Percentiles rank a stretch among this genome's conserved stretches.
Evolutionary conservation across 2,888 invertebrate genomes (phyloP).

Genomic region (Eremobia ochroleuca): DNA sequence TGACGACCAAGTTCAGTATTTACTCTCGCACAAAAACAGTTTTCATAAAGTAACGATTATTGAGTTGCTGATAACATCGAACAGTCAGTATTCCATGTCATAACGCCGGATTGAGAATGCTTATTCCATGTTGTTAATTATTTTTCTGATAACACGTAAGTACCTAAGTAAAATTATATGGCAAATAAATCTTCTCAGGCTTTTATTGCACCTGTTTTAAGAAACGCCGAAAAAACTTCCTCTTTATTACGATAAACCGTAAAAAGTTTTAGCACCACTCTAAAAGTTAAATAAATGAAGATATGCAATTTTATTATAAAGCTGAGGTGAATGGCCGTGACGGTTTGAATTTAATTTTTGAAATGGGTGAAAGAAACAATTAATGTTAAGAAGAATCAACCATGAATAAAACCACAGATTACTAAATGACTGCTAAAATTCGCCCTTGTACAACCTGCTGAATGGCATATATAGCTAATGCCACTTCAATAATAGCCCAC

Average conservation of each 20-base stretch:
- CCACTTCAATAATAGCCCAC: conserved; percentile 49
- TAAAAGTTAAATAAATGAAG: conserved; percentile 58
- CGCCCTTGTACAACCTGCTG: neutral
- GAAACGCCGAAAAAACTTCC: conserved; percentile 35
- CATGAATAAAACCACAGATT: neutral
- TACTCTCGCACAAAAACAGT: conserved; percentile 36
- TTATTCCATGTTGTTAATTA: conserved; percentile 26
- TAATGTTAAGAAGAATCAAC: neutral
- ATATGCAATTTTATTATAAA: conserved; percentile 55
- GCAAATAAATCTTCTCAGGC: conserved; percentile 48
- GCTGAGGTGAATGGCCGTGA: conserved; percentile 49
- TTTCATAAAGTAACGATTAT: conserved; percentile 40
- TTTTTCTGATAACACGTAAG: neutral
- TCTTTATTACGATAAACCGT: conserved; percentile 40
- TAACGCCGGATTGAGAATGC: conserved; percentile 16
- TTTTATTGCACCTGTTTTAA: conserved; percentile 50
- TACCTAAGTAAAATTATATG: conserved; percentile 37
- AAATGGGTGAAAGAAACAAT: conserved; percentile 17
- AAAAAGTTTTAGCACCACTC: conserved; percentile 60
- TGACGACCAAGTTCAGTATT: conserved; percentile 11
- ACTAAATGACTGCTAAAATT: conserved; percentile 9
- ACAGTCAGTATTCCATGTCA: conserved; percentile 19
- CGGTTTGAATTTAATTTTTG: conserved; percentile 15
- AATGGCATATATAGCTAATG: conserved; percentile 46
- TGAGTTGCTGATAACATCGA: conserved; percentile 41